A percentile compares a stretch with the other conserved stretches of the same genome.
phyloP scores from a whole-genome alignment of 2,888 invertebrate species.

The Prosopocoilus inquinatus region DNA sequence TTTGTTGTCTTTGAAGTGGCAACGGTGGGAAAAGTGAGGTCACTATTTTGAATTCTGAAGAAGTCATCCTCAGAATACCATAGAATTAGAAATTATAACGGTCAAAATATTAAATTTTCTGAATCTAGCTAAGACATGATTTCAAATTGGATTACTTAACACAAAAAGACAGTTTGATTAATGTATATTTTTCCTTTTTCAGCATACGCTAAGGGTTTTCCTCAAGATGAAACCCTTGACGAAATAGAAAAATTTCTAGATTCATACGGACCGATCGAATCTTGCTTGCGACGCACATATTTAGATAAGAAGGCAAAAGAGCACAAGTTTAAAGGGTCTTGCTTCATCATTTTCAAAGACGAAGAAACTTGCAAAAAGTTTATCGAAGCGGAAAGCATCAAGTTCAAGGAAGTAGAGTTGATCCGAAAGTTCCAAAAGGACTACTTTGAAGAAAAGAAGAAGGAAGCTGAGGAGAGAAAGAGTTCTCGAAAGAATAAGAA shows the following conservation, averaged over 20 bases:
- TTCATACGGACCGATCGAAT: constrained; percentile 61
- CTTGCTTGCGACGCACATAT: constrained; percentile 62
- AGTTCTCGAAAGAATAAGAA: constrained; percentile 56
- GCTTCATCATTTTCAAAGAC: constrained; percentile 83
- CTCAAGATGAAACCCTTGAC: constrained; percentile 64
- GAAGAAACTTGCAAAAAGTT: constrained; percentile 80
- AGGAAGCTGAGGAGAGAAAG: constrained; percentile 60
- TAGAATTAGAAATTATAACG: too few relatives aligned
- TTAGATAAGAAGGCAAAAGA: constrained; percentile 63
- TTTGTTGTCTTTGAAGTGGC: too few relatives aligned
- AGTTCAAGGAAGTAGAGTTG: constrained; percentile 68
- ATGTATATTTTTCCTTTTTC: constrained; percentile 21
- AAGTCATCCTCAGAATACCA: too few relatives aligned
- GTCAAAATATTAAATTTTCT: too few relatives aligned
- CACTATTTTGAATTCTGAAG: too few relatives aligned
- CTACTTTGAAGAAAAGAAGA: constrained; percentile 66
- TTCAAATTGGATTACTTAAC: neutral
- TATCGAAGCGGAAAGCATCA: constrained; percentile 60
- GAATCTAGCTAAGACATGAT: too few relatives aligned
- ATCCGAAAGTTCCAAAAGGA: constrained; percentile 69
- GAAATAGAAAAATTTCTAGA: constrained; percentile 72
- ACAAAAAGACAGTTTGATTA: neutral
- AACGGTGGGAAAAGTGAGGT: too few relatives aligned
- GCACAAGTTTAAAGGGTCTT: constrained; percentile 84
- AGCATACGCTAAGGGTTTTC: constrained; percentile 87